Evolutionary conservation across 53 echinoderm and acorn worm species (phyloP).

Genomic region (Pentamera pediparva): DNA sequence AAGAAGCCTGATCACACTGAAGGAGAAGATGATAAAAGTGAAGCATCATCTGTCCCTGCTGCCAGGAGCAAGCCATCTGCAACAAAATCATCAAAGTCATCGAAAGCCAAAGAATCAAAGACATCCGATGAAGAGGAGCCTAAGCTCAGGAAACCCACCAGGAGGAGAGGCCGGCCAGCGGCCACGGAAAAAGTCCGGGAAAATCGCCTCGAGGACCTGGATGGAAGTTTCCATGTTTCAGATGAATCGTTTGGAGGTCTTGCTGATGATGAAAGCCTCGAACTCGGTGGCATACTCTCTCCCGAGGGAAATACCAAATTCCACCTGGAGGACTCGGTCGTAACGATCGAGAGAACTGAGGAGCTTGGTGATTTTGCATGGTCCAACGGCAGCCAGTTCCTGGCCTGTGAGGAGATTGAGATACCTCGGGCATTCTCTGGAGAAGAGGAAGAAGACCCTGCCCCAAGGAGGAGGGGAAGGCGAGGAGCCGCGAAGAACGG

Average conservation of each 20-base stretch:
- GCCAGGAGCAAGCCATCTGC: no score
- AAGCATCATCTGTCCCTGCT: no score
- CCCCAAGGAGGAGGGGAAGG: constrained; percentile 19
- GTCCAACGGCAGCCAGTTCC: not conserved
- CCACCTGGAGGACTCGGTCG: not conserved
- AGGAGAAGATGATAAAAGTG: no score
- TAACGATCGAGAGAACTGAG: not conserved
- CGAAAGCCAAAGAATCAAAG: no score
- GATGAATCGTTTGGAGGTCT: not conserved
- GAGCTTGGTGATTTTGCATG: not conserved
- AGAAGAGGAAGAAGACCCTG: constrained; percentile 53
- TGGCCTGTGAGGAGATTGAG: constrained; percentile 65
- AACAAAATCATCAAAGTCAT: no score
- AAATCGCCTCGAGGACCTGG: constrained; percentile 26
- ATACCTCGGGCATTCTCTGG: constrained; percentile 75
- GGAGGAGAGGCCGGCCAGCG: constrained; percentile 39
- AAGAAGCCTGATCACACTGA: no score
- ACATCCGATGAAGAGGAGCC: no score
- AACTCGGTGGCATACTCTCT: not conserved
- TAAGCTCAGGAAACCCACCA: constrained; percentile 5
- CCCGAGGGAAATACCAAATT: not conserved
- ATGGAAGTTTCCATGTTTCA: constrained; percentile 4
- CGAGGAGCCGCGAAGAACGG: constrained; percentile 14
- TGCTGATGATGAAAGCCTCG: not conserved
- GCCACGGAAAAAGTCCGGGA: constrained; percentile 42